A percentile compares a stretch with the other conserved stretches of the same genome.
These are phyloP conservation scores for Apomyelois bistriatella DNA, from an alignment of 2,888 invertebrate species.

Conservation along the genomic window DNA sequence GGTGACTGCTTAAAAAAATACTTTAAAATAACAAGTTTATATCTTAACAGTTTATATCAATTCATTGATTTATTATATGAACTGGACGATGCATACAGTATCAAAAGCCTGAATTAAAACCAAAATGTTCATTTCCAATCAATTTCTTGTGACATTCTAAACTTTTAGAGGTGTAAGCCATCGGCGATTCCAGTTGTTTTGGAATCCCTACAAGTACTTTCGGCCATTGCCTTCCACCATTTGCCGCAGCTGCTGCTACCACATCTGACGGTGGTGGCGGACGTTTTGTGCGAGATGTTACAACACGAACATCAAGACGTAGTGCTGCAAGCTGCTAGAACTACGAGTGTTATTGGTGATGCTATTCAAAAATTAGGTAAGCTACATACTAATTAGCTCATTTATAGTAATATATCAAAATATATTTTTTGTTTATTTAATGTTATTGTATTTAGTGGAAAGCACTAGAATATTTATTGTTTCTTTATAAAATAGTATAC, in stretches of 20 bases:
- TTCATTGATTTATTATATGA: too few relatives aligned
- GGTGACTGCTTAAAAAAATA: too few relatives aligned
- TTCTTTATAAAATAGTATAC: too few relatives aligned
- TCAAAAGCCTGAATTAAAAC: too few relatives aligned
- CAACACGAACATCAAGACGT: constrained; percentile 83
- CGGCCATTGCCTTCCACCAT: constrained; percentile 81
- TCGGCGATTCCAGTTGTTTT: constrained; percentile 85
- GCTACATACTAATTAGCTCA: neutral
- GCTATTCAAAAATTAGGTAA: constrained; percentile 78
- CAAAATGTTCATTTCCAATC: neutral
- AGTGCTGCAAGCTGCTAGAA: constrained; percentile 84
- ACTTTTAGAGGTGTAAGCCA: constrained; percentile 54
- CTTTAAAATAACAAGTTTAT: too few relatives aligned
- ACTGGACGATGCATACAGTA: too few relatives aligned
- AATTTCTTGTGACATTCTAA: neutral
- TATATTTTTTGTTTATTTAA: too few relatives aligned
- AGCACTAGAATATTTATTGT: too few relatives aligned
- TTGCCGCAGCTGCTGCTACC: constrained; percentile 76
- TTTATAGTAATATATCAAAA: too few relatives aligned
- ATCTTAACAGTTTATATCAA: too few relatives aligned
- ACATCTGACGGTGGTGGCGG: constrained; percentile 80
- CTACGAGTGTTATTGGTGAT: constrained; percentile 84
- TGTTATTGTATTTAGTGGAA: too few relatives aligned
- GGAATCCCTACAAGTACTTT: constrained; percentile 87
- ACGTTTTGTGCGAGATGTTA: constrained; percentile 80